A percentile compares a stretch with the other conserved stretches of the same genome.
These are phyloP conservation scores for Sceloporus undulatus DNA, from an alignment of 2,113 vertebrate species.

Conservation along the genomic window DNA sequence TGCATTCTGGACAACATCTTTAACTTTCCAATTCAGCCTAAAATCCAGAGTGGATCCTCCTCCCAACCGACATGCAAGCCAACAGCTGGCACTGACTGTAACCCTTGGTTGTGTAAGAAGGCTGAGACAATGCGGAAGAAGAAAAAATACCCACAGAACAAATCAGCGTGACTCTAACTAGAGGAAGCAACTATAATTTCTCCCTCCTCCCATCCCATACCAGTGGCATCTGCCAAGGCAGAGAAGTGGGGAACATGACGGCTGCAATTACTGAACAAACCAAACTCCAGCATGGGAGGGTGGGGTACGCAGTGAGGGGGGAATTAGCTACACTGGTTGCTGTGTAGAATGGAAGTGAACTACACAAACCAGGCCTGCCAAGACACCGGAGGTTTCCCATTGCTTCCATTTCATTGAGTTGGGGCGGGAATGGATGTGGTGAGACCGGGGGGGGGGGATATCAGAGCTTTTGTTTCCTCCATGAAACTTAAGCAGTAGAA, in stretches of 20 bases:
- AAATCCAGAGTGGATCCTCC: too few species aligned
- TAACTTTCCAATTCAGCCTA: too few species aligned
- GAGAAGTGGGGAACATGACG: slow-evolving; percentile 30
- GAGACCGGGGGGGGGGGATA: slow-evolving; percentile 49
- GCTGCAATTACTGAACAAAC: slow-evolving; percentile 37
- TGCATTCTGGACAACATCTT: too few species aligned
- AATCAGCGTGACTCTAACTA: not conserved
- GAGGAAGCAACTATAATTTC: not conserved
- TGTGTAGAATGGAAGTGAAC: slow-evolving; percentile 55
- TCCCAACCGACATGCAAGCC: too few species aligned
- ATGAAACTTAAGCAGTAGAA: slow-evolving; percentile 75
- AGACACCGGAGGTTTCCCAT: slow-evolving; percentile 67
- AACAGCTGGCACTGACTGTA: too few species aligned
- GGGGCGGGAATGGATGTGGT: not conserved
- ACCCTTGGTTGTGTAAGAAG: too few species aligned
- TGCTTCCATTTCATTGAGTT: slow-evolving; percentile 49
- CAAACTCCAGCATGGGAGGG: slow-evolving; percentile 9
- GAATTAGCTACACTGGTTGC: slow-evolving; percentile 51
- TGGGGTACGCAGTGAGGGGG: too few species aligned
- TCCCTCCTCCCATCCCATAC: not conserved
- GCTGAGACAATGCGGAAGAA: not conserved
- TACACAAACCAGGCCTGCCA: slow-evolving; percentile 66
- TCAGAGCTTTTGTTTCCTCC: slow-evolving; percentile 71
- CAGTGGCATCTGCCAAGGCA: slow-evolving; percentile 37
- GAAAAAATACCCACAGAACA: not conserved